Evolutionary conservation across 2,113 vertebrate genomes (phyloP).

Genomic region (Grammomys surdaster): DNA sequence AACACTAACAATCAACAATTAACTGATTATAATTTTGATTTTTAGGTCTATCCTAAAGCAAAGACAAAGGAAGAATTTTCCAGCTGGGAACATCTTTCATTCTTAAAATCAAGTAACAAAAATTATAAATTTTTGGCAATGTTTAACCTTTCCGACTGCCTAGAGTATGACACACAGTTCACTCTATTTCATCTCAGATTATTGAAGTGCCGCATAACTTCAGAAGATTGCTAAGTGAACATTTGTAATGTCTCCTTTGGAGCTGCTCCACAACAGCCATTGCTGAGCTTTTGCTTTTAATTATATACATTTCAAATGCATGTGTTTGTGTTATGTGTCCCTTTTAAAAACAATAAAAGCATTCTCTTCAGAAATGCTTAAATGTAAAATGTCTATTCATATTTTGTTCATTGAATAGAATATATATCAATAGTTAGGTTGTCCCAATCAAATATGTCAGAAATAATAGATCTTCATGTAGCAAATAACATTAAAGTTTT

Average conservation of each 20-base stretch:
- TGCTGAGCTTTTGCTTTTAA: neutral
- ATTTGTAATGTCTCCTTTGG: no score
- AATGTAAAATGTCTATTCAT: neutral
- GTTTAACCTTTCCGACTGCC: constrained; percentile 86
- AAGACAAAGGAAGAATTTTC: constrained; percentile 81
- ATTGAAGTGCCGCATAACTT: constrained; percentile 64
- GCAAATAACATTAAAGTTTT: neutral
- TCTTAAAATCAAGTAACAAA: constrained; percentile 81
- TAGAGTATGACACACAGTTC: constrained; percentile 86
- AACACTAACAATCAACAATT: neutral
- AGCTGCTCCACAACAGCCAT: no score
- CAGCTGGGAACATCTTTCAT: constrained; percentile 77
- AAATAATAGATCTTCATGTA: neutral
- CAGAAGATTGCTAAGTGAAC: no score
- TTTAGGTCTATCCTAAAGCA: constrained; percentile 84
- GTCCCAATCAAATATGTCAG: neutral
- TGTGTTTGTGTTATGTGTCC: constrained; percentile 32
- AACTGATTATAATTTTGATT: neutral
- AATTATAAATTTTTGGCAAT: constrained; percentile 85
- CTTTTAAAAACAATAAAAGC: constrained; percentile 64
- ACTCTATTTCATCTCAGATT: constrained; percentile 87
- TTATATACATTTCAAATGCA: constrained; percentile 4
- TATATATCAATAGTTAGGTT: neutral
- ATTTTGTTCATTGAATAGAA: neutral
- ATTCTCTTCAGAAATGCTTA: neutral